Percentiles rank a stretch among this genome's conserved stretches.
These are phyloP conservation scores for Parapristionchus giblindavisi DNA, from an alignment of 2,888 invertebrate species.

Conservation along the genomic window DNA sequence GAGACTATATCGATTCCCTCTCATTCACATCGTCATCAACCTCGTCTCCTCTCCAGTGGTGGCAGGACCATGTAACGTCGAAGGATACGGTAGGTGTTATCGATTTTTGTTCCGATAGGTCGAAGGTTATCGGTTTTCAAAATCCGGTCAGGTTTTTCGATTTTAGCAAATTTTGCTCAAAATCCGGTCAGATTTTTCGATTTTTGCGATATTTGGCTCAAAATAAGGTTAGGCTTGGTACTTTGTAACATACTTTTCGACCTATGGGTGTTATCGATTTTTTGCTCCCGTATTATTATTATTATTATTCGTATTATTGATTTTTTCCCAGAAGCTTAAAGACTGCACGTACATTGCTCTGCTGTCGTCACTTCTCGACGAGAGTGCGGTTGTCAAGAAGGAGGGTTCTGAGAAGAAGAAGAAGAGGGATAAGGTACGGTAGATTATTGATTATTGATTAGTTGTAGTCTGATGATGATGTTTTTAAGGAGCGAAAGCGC, in stretches of 20 bases:
- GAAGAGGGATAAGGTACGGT: not conserved
- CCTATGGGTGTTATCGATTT: too few relatives aligned
- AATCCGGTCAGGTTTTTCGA: too few relatives aligned
- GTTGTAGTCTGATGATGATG: not conserved
- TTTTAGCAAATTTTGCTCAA: too few relatives aligned
- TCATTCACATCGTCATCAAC: not conserved
- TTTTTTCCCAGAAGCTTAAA: not conserved
- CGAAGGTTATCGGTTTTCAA: too few relatives aligned
- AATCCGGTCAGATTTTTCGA: too few relatives aligned
- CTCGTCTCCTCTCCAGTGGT: constrained; percentile 1
- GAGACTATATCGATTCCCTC: constrained; percentile 11
- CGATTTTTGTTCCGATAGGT: not conserved
- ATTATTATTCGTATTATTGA: not conserved
- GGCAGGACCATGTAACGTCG: not conserved
- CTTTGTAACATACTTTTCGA: too few relatives aligned
- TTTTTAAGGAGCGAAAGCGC: too few relatives aligned
- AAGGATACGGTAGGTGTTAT: constrained; percentile 14
- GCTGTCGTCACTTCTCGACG: constrained; percentile 11
- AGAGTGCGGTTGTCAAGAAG: not conserved
- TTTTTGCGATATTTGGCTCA: too few relatives aligned
- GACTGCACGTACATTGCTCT: not conserved
- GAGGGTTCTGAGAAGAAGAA: not conserved
- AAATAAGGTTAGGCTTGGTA: too few relatives aligned
- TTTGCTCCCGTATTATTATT: not conserved
- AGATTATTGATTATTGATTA: not conserved